These are phyloP conservation scores for Stenotaenia linearis DNA, from an alignment of 2,888 invertebrate species.

Conservation along the genomic window DNA sequence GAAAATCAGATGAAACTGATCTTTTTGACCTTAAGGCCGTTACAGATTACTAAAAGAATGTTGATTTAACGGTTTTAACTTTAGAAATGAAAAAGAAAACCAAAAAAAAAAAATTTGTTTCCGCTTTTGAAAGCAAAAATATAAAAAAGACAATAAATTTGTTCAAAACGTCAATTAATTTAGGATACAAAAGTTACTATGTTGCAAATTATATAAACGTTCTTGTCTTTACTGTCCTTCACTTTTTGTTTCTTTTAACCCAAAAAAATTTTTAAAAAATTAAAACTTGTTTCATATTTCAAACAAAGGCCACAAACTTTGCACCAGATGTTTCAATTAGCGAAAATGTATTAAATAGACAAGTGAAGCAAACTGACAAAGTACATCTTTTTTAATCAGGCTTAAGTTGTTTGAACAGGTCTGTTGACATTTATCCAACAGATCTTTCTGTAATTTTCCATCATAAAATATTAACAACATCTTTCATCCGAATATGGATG, in stretches of 20 bases:
- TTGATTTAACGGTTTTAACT: background rate
- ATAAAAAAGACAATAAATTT: background rate
- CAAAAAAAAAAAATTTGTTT: background rate
- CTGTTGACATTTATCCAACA: background rate
- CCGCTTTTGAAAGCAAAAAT: too few species aligned
- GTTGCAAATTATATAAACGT: background rate
- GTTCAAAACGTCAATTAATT: background rate
- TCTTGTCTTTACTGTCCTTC: background rate
- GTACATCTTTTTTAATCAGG: background rate
- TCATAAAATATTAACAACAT: background rate
- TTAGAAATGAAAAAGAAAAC: background rate
- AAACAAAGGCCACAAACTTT: background rate
- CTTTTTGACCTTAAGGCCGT: background rate
- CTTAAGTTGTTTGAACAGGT: background rate
- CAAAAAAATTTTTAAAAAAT: background rate
- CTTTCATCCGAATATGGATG: background rate
- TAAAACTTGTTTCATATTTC: background rate
- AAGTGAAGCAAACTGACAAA: background rate
- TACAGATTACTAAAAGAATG: background rate
- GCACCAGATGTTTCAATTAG: background rate
- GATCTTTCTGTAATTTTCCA: background rate
- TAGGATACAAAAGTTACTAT: background rate
- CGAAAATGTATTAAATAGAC: background rate
- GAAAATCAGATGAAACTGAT: background rate
- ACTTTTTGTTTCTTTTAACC: background rate